Conservation (phyloP, 2,888 invertebrate species). For the Eupithecia pulchellata region DNA sequence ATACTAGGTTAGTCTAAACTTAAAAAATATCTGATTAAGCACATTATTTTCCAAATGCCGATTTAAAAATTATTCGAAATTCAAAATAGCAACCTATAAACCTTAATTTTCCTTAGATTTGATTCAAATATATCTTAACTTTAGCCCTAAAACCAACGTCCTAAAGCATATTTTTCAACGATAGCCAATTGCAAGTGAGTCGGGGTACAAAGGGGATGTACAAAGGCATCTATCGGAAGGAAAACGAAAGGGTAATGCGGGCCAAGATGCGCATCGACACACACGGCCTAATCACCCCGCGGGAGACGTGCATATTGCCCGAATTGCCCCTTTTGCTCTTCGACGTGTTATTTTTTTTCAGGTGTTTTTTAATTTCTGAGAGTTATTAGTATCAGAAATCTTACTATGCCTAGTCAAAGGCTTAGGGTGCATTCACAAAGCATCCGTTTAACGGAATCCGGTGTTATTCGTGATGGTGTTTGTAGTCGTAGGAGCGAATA, state of each 20-base stretch:
- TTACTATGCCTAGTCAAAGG: background rate
- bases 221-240: slow-evolving; percentile 85
- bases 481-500: too few relatives aligned
- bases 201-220: slow-evolving; percentile 42
- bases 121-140: background rate
- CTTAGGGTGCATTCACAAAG: too few relatives aligned
- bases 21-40: too few relatives aligned
- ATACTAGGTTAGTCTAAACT: too few relatives aligned
- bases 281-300: slow-evolving; percentile 83
- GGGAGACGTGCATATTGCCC: slow-evolving; percentile 79
- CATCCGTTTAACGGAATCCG: too few relatives aligned
- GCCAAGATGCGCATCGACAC: slow-evolving; percentile 85
- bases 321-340: slow-evolving; percentile 70
- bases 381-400: background rate
- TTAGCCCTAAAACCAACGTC: background rate
- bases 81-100: background rate
- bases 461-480: too few relatives aligned
- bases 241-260: slow-evolving; percentile 85
- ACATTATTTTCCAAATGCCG: background rate
- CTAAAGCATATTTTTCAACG: slow-evolving; percentile 26
- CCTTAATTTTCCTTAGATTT: too few relatives aligned
- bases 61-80: background rate
- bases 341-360: slow-evolving; percentile 26
- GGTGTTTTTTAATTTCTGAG: background rate
- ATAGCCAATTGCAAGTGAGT: slow-evolving; percentile 12